These are phyloP conservation scores for Zaprionus tsacasi DNA, from an alignment of 1,140 invertebrate genomes.

Conservation along the genomic window DNA sequence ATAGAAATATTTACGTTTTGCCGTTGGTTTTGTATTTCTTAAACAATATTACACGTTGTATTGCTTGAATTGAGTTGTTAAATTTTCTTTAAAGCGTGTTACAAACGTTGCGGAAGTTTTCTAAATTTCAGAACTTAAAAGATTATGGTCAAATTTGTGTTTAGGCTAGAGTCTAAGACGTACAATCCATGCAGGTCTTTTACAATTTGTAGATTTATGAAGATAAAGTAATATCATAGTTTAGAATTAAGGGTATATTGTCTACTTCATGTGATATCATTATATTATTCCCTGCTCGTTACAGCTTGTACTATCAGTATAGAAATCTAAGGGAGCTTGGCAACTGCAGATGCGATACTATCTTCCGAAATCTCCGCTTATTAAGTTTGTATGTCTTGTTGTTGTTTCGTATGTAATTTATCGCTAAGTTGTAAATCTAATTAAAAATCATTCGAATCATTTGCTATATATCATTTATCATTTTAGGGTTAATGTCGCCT, in stretches of 20 bases:
- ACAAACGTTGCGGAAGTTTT: background rate
- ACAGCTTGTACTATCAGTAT: conserved; percentile 5
- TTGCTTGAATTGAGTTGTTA: background rate
- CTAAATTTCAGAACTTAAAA: background rate
- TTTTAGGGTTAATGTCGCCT: conserved; percentile 32
- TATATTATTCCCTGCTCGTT: background rate
- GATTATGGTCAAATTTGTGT: background rate
- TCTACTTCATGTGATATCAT: background rate
- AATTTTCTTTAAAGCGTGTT: background rate
- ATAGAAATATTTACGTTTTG: background rate
- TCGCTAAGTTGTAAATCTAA: conserved; percentile 33
- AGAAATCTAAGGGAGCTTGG: background rate
- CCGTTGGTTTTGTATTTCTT: background rate
- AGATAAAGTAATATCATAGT: background rate
- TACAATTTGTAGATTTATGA: background rate
- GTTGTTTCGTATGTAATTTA: conserved; percentile 48
- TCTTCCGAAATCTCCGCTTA: conserved; percentile 5
- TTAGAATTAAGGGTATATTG: background rate
- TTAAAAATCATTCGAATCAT: conserved; percentile 26
- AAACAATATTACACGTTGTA: conserved; percentile 25
- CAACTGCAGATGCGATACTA: background rate
- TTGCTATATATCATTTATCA: background rate
- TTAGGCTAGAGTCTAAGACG: background rate
- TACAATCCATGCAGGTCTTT: background rate
- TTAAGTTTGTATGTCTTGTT: conserved; percentile 44